Conservation (phyloP, 2,888 invertebrate genomes). For the Trachelus stipa region DNA sequence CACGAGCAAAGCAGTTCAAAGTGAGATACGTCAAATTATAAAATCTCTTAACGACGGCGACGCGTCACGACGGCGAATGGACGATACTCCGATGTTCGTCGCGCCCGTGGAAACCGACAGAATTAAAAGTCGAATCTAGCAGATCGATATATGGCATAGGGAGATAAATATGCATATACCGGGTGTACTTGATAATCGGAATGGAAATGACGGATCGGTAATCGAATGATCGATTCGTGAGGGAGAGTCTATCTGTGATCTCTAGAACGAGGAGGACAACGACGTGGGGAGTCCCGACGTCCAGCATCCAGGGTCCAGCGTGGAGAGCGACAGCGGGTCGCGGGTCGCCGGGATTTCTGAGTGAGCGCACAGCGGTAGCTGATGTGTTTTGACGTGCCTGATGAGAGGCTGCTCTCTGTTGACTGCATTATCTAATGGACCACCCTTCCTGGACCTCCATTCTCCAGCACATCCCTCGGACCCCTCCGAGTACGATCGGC, state of each 20-base stretch:
- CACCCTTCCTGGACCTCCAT: constrained; percentile 20
- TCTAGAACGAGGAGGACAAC: constrained; percentile 16
- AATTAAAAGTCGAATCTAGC: not conserved
- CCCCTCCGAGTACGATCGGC: constrained; percentile 63
- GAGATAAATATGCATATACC: not conserved
- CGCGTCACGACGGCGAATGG: not conserved
- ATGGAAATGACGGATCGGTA: not conserved
- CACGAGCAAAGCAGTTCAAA: not conserved
- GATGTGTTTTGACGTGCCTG: constrained; percentile 65
- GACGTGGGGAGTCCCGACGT: constrained; percentile 57
- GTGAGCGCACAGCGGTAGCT: constrained; percentile 64
- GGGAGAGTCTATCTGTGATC: not conserved
- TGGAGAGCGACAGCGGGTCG: constrained; percentile 5
- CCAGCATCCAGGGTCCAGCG: not conserved
- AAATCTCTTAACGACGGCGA: not conserved
- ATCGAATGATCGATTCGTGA: constrained; percentile 3
- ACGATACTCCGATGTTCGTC: not conserved
- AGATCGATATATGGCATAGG: not conserved
- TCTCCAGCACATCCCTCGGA: not conserved
- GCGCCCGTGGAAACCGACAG: not conserved
- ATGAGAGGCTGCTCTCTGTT: constrained; percentile 46
- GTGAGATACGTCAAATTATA: not conserved
- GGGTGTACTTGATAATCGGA: not conserved
- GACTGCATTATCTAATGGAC: constrained; percentile 43
- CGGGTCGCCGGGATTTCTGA: constrained; percentile 52